Evolutionary conservation across 92 coral and sea anemone species (phyloP), one percentile per base, ranked within the genome.

Genomic region (Montipora capitata): DNA sequence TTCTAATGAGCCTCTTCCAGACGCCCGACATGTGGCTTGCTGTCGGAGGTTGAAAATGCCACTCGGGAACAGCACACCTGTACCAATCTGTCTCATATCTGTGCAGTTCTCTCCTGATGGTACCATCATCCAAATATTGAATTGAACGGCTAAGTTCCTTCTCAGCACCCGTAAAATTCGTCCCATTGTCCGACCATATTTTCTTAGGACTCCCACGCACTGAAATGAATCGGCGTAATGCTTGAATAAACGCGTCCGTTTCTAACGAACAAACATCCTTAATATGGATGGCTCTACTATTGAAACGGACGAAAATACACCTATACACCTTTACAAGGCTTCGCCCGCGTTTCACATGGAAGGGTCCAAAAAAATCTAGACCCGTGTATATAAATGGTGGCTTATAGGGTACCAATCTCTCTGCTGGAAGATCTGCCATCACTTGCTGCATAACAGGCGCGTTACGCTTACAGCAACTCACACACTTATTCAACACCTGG

Each of bases 181-280:
- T 79, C 16, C 87, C 87, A 63, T 85, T 90, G 70, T 79, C 90
- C 0, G 67, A 52, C 93, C 90, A 90, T 54, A 85, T 85, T 18
- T 85, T 87, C 45, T 90, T 90, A 4, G 87, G 85, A 11, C 75
- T 73, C 27, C 90, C 87, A 65, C 93, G 73, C 17, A 64, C 63
- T 6, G 90, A 74, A 45, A 90, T 72, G 74, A 90, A 85, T 9
- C 87, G 20, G 14, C 65, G 81, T 20, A 90, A 56, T 54, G 90
- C 90, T 65, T 78, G 87, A 43, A 90, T 85, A n/a, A 90, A 90
- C 16, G 90, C 27, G 27, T 92, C 90, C 5, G 94, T 69, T 72
- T 82, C 91, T 76, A 93, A 43, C 2, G 93, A 93, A 41, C 96
- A 80, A 27, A 83, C 96, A 85, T 93, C 96, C 42, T 93, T 94